Evolutionary conservation across 2,888 invertebrate species (phyloP), one percentile per base, ranked within the genome.

Genomic region (Spialia ferax): DNA sequence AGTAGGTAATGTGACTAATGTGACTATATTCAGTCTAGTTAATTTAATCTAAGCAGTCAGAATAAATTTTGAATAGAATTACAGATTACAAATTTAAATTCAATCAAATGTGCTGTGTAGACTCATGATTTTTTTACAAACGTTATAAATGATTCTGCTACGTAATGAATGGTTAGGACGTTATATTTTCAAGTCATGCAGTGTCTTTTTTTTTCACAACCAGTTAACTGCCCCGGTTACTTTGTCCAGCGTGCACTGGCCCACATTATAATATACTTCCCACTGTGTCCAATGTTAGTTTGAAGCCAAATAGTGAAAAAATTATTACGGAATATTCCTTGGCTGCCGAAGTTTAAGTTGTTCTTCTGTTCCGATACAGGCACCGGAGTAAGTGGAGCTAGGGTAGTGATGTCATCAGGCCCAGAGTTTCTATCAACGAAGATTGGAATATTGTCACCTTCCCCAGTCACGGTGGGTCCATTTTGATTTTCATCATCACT

Each of bases 291-390:
- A 52, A n/a, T 23, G 52, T 52, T 52, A 23, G 45, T 32, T 20
- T 38, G 13, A 38, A 64, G 22, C 52, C 32, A 56, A 59, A 38
- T 61, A 65, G 10, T 20, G 11, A 26, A 60, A 71, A 61, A 48
- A 54, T 56, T 63, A 75, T 82, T 85, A 85, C 84, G 70, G 79
- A 82, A 82, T 29, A 76, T 23, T 71, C 77, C 79, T 29, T 74
- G 69, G 1, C 75, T 35, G 35, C 77, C 81, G 50, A 81, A 79
- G 72, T 80, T 80, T 69, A 80, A 7, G 23, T 52, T 81, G 70
- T 79, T 76, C 32, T 79, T 78, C 5, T 75, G 70, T 48, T 73
- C 79, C 0, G 77, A 74, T 1, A 71, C 64, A 1, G 82, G 82
- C 6, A 80, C 82, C 7, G 83, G 82, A 0, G 82, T 81, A 15